Evolutionary conservation across 2,888 invertebrate species (phyloP).

Genomic region (Danaus chrysippus): DNA sequence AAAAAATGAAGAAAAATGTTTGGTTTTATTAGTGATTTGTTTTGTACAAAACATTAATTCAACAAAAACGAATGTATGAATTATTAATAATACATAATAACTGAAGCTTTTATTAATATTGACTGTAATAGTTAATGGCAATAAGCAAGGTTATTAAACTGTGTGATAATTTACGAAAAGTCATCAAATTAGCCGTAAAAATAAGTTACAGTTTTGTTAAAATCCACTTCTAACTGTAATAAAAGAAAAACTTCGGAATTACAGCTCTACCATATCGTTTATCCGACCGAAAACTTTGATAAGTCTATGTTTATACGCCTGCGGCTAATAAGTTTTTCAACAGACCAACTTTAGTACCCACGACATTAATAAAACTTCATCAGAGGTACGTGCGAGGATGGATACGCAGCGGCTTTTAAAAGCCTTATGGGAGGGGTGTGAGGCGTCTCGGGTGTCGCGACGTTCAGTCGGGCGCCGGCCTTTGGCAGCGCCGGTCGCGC

Average conservation of each 20-base stretch:
- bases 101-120: too few relatives aligned
- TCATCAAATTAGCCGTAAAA: background rate
- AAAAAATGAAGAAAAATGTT: too few relatives aligned
- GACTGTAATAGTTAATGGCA: too few relatives aligned
- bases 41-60: too few relatives aligned
- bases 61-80: too few relatives aligned
- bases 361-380: constrained; percentile 64
- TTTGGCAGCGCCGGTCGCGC: constrained; percentile 70
- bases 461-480: constrained; percentile 75
- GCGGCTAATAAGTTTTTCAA: constrained; percentile 53
- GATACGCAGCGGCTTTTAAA: constrained; percentile 33
- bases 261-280: constrained; percentile 18
- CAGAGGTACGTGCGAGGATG: constrained; percentile 38
- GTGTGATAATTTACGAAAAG: too few relatives aligned
- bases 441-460: constrained; percentile 40
- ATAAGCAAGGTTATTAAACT: too few relatives aligned
- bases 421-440: constrained; percentile 36
- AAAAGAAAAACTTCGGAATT: constrained; percentile 3
- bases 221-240: constrained; percentile 5
- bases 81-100: too few relatives aligned
- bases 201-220: constrained; percentile 1
- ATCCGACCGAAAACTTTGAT: constrained; percentile 45
- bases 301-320: constrained; percentile 37
- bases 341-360: constrained; percentile 52
- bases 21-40: too few relatives aligned